Conservation (phyloP, 2,113 vertebrate species). For the Cottus gobio region DNA sequence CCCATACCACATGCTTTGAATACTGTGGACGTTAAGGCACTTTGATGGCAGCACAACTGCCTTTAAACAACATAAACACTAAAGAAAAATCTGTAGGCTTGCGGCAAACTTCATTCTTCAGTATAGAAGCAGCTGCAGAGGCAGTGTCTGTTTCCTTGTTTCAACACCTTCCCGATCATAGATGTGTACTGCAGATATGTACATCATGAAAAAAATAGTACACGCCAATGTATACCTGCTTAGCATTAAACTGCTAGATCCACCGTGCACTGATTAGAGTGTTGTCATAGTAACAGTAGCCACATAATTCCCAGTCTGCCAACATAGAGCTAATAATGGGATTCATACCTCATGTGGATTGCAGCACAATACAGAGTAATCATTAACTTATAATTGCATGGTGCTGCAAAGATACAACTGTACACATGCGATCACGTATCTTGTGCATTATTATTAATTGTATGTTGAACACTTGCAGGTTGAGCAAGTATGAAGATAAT, state of each 20-base stretch:
- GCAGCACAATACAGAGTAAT: slow-evolving; percentile 17
- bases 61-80: slow-evolving; percentile 20
- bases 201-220: slow-evolving; percentile 30
- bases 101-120: not conserved
- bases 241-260: slow-evolving; percentile 31
- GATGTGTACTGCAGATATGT: slow-evolving; percentile 17
- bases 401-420: slow-evolving; percentile 9
- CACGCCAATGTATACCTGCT: slow-evolving; percentile 20
- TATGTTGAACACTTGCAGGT: not conserved
- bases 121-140: not conserved
- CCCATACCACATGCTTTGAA: slow-evolving; percentile 19
- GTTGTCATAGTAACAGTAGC: slow-evolving; percentile 64
- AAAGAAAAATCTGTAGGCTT: slow-evolving; percentile 1
- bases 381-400: slow-evolving; percentile 24
- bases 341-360: slow-evolving; percentile 16
- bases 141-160: not conserved
- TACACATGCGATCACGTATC: not conserved
- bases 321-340: slow-evolving; percentile 16
- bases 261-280: slow-evolving; percentile 30
- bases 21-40: slow-evolving; percentile 10
- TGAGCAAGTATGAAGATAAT: slow-evolving; percentile 14
- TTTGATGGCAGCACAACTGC: not conserved
- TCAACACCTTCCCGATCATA: slow-evolving; percentile 3
- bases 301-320: slow-evolving; percentile 23
- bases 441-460: slow-evolving; percentile 24